phyloP scores from a whole-genome alignment of 2,888 invertebrate genomes.

The Bibio marci region DNA sequence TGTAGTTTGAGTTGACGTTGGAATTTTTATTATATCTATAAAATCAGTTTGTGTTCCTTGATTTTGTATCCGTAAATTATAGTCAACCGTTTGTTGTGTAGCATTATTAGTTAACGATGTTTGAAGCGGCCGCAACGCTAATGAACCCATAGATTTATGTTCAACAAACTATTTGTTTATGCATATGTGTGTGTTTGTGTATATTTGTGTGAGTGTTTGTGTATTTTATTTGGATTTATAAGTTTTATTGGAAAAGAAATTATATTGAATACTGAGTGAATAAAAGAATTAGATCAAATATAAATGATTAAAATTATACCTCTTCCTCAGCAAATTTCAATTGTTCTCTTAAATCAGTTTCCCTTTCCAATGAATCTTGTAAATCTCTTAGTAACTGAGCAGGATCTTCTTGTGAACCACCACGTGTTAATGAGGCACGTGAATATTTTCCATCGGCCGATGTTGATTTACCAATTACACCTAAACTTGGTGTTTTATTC shows the following conservation, averaged over 20 bases:
- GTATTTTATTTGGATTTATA: no score
- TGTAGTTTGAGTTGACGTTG: constrained; percentile 1
- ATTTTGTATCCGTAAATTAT: constrained; percentile 15
- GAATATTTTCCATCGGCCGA: constrained; percentile 54
- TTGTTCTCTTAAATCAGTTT: constrained; percentile 86
- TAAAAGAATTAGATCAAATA: no score
- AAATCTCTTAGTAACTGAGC: constrained; percentile 69
- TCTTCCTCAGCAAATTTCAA: constrained; percentile 86
- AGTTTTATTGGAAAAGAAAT: no score
- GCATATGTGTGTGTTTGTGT: no score
- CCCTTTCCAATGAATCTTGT: constrained; percentile 81
- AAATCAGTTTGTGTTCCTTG: constrained; percentile 23
- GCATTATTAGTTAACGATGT: no score
- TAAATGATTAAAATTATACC: constrained; percentile 31
- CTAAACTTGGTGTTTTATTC: constrained; percentile 39
- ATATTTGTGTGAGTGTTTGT: no score
- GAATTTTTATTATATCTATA: neutral
- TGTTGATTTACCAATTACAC: constrained; percentile 36
- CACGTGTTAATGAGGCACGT: constrained; percentile 54
- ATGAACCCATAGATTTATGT: no score
- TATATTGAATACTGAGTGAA: no score
- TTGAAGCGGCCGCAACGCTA: no score
- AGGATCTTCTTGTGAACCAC: constrained; percentile 66
- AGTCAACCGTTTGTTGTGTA: no score
- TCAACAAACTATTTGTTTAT: no score